phyloP scores from a whole-genome alignment of 2,797 vertebrate genomes.

The Sebastes diaconus region DNA sequence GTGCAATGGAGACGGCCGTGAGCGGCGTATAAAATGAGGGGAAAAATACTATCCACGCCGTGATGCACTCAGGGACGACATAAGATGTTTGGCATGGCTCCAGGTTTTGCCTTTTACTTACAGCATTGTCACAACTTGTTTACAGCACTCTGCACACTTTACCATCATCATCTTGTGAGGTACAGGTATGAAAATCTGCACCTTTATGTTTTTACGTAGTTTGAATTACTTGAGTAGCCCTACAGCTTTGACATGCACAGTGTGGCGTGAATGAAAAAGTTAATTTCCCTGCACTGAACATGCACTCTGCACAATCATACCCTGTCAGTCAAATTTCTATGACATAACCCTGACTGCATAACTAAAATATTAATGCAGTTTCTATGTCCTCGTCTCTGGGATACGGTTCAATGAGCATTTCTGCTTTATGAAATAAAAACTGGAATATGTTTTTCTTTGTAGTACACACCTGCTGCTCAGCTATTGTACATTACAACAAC shows the following conservation, averaged over 20 bases:
- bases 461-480: conserved; percentile 63
- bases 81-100: conserved; percentile 1
- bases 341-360: conserved; percentile 1
- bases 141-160: conserved; percentile 17
- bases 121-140: conserved; percentile 28
- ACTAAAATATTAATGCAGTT: conserved; percentile 12
- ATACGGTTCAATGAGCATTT: conserved; percentile 9
- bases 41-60: background rate
- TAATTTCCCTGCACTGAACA: background rate
- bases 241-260: background rate
- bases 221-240: background rate
- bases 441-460: conserved; percentile 17
- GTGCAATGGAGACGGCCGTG: conserved; percentile 19
- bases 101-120: conserved; percentile 22
- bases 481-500: conserved; percentile 51
- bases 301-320: background rate
- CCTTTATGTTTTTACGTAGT: background rate
- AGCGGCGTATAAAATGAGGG: background rate
- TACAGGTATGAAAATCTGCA: background rate
- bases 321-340: background rate
- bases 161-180: conserved; percentile 16
- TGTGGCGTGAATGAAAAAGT: background rate
- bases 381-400: conserved; percentile 3
- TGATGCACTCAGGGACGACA: conserved; percentile 1
- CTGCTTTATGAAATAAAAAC: conserved; percentile 37